A percentile compares a stretch with the other conserved stretches of the same genome.
phyloP scores from a whole-genome alignment of 2,113 vertebrate genomes.

The Paraplagusia blochii region DNA sequence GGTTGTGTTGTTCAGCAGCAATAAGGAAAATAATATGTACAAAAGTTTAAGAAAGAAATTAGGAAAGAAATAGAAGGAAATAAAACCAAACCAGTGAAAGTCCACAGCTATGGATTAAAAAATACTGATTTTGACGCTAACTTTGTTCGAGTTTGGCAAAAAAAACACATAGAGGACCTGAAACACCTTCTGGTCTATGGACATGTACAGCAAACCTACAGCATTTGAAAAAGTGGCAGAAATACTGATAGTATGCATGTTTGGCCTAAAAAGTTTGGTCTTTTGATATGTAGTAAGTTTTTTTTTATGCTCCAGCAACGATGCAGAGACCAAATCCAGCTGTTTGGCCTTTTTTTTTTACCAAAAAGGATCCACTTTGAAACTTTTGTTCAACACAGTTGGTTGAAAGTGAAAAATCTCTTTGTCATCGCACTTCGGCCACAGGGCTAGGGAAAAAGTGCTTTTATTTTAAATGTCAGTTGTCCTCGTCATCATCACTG shows the following conservation, averaged over 20 bases:
- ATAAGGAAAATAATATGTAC: background rate
- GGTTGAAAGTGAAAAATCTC: background rate
- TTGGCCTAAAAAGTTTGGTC: slow-evolving; percentile 22
- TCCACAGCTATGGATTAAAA: slow-evolving; percentile 26
- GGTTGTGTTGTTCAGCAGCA: slow-evolving; percentile 4
- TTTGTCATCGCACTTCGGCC: slow-evolving; percentile 12
- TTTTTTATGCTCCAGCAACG: slow-evolving; percentile 21
- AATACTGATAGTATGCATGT: slow-evolving; percentile 52
- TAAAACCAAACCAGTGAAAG: slow-evolving; percentile 11
- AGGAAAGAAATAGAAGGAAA: background rate
- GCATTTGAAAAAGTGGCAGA: slow-evolving; percentile 13
- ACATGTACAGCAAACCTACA: slow-evolving; percentile 10
- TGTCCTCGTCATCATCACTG: slow-evolving; percentile 95
- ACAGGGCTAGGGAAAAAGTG: background rate
- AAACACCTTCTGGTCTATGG: background rate
- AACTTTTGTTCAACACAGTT: background rate
- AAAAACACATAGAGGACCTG: background rate
- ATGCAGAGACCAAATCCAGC: slow-evolving; percentile 22
- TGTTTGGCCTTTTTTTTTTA: background rate
- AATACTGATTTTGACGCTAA: slow-evolving; percentile 48
- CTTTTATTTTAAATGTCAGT: slow-evolving; percentile 32
- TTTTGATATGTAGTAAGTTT: slow-evolving; percentile 2
- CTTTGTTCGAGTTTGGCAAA: slow-evolving; percentile 2
- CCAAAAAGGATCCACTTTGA: slow-evolving; percentile 3
- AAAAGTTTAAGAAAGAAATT: background rate